These are phyloP conservation scores for Circaetus cinerascens DNA, from an alignment of 2,113 vertebrate species.

Conservation along the genomic window DNA sequence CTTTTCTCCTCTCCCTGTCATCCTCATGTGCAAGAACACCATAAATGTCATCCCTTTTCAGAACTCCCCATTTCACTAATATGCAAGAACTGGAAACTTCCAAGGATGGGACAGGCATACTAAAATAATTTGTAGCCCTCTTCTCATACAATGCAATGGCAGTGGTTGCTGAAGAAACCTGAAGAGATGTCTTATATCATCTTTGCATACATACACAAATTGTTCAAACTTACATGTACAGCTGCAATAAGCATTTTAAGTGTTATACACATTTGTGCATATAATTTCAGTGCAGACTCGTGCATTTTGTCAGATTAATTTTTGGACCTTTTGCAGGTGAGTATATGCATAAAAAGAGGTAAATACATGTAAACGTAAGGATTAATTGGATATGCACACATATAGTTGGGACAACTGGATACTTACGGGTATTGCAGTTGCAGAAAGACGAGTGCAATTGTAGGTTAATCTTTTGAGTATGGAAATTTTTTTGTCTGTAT, in stretches of 20 bases:
- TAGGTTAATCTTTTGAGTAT: background rate
- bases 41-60: background rate
- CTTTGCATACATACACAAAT: background rate
- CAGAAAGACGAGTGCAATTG: background rate
- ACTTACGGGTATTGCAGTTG: background rate
- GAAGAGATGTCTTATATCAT: background rate
- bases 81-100: background rate
- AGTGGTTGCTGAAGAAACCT: background rate
- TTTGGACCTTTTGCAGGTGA: background rate
- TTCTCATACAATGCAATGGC: background rate
- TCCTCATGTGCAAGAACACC: background rate
- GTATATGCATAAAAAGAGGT: background rate
- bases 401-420: background rate
- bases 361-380: background rate
- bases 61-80: background rate
- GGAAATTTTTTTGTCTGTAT: background rate
- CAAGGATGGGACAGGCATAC: background rate
- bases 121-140: background rate
- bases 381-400: background rate
- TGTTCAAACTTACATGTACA: background rate
- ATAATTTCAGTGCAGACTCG: background rate
- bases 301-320: background rate
- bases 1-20: background rate
- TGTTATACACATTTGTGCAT: background rate
- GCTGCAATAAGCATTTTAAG: background rate